phyloP scores from a whole-genome alignment of 1,140 invertebrate species.

The Matsumurasca onukii region DNA sequence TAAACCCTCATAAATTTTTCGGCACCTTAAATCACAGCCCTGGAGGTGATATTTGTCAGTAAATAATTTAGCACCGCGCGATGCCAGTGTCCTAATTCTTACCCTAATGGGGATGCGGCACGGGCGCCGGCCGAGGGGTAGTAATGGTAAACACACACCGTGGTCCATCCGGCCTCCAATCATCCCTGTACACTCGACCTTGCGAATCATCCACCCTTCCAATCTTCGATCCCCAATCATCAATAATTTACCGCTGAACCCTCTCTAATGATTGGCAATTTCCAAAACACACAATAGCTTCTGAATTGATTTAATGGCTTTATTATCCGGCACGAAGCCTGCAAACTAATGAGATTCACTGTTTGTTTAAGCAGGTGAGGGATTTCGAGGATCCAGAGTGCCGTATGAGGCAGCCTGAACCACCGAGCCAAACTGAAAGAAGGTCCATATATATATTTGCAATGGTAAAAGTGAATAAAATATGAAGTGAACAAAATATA shows the following conservation, averaged over 20 bases:
- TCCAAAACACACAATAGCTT: constrained; percentile 26
- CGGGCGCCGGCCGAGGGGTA: not conserved
- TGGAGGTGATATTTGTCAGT: constrained; percentile 15
- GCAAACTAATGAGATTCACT: not conserved
- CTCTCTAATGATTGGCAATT: constrained; percentile 26
- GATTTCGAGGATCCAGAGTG: no score
- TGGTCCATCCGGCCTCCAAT: not conserved
- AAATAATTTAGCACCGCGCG: constrained; percentile 7
- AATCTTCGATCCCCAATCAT: constrained; percentile 24
- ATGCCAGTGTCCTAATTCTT: not conserved
- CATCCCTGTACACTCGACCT: constrained; percentile 17
- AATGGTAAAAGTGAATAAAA: no score
- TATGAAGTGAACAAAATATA: no score
- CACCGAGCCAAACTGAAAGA: no score
- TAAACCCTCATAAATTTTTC: no score
- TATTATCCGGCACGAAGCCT: constrained; percentile 7
- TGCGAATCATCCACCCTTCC: constrained; percentile 8
- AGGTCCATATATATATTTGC: no score
- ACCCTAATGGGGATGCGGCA: not conserved
- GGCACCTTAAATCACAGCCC: no score
- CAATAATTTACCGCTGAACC: constrained; percentile 17
- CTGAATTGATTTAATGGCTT: constrained; percentile 25
- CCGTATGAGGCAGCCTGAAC: no score
- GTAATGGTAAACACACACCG: constrained; percentile 1
- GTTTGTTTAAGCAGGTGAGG: not conserved